Conservation (phyloP, 2,797 vertebrate genomes). For the Presbytis comata region DNA sequence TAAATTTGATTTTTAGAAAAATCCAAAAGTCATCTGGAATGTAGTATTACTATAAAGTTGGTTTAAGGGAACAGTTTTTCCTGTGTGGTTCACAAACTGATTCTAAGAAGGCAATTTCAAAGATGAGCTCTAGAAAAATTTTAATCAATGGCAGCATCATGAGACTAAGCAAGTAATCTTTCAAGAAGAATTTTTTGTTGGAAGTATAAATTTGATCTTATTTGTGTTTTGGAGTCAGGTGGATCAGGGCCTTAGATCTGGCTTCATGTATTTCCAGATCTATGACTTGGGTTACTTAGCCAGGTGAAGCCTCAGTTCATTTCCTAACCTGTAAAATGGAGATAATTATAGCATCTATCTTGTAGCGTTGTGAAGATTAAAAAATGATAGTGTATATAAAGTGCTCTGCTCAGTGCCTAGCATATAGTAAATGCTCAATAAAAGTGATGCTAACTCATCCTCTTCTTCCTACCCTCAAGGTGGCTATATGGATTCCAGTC, state of each 20-base stretch:
- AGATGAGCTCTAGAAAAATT: background rate
- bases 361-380: background rate
- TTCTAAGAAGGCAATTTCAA: constrained; percentile 30
- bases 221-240: constrained; percentile 39
- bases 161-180: background rate
- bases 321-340: constrained; percentile 2
- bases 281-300: background rate
- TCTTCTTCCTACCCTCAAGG: background rate
- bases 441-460: background rate
- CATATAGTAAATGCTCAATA: background rate
- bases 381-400: background rate
- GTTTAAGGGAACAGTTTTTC: background rate
- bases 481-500: background rate
- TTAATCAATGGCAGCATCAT: background rate
- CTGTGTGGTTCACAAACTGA: background rate
- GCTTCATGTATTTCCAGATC: constrained; percentile 29
- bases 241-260: background rate
- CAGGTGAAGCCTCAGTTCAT: background rate
- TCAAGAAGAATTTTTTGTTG: constrained; percentile 9
- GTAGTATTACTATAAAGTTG: background rate
- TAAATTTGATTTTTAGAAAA: constrained; percentile 34
- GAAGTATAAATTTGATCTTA: background rate
- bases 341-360: background rate
- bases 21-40: constrained; percentile 13
- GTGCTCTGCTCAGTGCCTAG: background rate